Evolutionary conservation across 2,888 invertebrate genomes (phyloP), one percentile per base, ranked within the genome.

Genomic region (Sinotaia quadrata): DNA sequence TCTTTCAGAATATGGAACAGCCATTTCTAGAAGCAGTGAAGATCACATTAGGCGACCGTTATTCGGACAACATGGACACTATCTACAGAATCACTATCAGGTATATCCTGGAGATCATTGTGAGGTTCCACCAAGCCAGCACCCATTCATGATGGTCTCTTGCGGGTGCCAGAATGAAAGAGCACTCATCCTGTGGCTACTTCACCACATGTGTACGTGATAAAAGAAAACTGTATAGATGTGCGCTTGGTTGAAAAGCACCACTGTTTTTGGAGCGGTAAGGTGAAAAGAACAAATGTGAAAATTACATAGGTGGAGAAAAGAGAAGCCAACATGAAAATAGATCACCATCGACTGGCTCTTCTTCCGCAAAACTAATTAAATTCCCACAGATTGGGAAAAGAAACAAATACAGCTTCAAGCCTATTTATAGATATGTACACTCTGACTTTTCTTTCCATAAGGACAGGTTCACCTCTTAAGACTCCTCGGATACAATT

Each of bases 11-110:
- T 92, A 94, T 96, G 82, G 95, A 96, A 88, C 91, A 92, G 80
- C 96, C 96, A 1, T 96, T 96, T 89, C 89, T 96, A 80, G 92
- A 93, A 85, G 94, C 96, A 0, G 95, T 96, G 29, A 92, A 94
- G 87, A 91, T 92, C 73, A 96, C 95, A 0, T 90, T 96, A 51
- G 95, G 94, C 7, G 96, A 96, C 79, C 91, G 96, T 74, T 96
- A 95, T 89, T 95, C 95, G 15, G 94, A 94, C 68, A 95, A 96
- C 89, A 94, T 96, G 81, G 94, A 95, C 85, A 93, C 92, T 52
- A 95, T 96, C 84, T 96, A 96, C 91, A 93, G 94, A 89, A 90
- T 94, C 76, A 94, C 95, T 68, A 95, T 95, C 85, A 93, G 93
- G 86, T 94, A 95, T 85, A 94, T 96, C 81, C 91, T 96, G 83